Conservation (phyloP, 2,113 vertebrate species). For the Albula glossodonta region DNA sequence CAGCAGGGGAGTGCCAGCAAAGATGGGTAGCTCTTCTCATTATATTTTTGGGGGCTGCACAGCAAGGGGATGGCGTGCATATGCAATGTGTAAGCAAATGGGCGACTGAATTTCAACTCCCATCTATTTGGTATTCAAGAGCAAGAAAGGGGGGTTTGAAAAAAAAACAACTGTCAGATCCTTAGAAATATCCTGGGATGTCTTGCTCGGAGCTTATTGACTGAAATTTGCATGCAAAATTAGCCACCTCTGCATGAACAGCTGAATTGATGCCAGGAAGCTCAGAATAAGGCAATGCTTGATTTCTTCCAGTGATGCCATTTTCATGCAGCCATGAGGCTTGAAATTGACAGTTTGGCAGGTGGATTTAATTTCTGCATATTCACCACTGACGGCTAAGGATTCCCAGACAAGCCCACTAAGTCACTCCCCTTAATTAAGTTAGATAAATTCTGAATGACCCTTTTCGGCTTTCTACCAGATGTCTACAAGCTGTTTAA, state of each 20-base stretch:
- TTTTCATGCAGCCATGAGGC: slow-evolving; percentile 95
- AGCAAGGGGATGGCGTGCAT: slow-evolving; percentile 89
- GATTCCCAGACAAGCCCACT: slow-evolving; percentile 87
- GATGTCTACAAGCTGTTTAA: slow-evolving; percentile 99
- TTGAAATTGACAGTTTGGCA: slow-evolving; percentile 99
- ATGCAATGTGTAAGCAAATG: slow-evolving; percentile 93
- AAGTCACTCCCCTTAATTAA: slow-evolving; percentile 87
- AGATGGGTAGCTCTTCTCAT: slow-evolving; percentile 92
- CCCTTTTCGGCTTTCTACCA: slow-evolving; percentile 93
- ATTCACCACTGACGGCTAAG: slow-evolving; percentile 91
- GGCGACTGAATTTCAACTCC: slow-evolving; percentile 96
- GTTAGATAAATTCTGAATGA: slow-evolving; percentile 98
- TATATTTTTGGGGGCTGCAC: slow-evolving; percentile 82
- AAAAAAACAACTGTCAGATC: slow-evolving; percentile 90
- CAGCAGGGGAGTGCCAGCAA: slow-evolving; percentile 92
- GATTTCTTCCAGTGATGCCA: slow-evolving; percentile 96
- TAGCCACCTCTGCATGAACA: slow-evolving; percentile 92
- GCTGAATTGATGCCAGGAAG: slow-evolving; percentile 95
- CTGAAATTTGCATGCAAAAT: slow-evolving; percentile 99
- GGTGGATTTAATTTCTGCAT: slow-evolving; percentile 99
- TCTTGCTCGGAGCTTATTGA: slow-evolving; percentile 99
- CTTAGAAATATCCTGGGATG: slow-evolving; percentile 99
- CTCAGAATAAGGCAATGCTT: slow-evolving; percentile 89
- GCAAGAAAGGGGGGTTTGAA: slow-evolving; percentile 55
- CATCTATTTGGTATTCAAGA: slow-evolving; percentile 95